A percentile compares a stretch with the other conserved stretches of the same genome.
These are phyloP conservation scores for Hippoglossus hippoglossus DNA, from an alignment of 2,797 vertebrate genomes.

Conservation along the genomic window DNA sequence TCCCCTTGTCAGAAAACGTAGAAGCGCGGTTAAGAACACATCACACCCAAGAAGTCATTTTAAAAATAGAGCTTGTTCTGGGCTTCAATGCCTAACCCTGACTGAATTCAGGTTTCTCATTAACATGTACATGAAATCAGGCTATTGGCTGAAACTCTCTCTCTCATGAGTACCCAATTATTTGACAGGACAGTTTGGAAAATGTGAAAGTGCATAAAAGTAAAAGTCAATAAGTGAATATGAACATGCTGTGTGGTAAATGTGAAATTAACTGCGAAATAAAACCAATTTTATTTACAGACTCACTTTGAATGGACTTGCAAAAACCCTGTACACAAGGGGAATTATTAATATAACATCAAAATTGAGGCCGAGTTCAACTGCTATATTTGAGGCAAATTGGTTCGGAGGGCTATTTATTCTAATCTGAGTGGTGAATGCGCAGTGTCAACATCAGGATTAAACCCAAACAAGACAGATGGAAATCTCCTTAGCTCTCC, in stretches of 20 bases:
- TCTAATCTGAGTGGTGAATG: constrained; percentile 49
- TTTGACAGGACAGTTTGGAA: background rate
- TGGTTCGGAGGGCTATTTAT: constrained; percentile 59
- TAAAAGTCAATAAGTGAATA: background rate
- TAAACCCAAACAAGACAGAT: constrained; percentile 58
- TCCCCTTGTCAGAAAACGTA: background rate
- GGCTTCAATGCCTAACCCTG: background rate
- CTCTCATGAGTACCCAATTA: background rate
- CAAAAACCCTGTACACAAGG: constrained; percentile 10
- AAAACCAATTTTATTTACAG: constrained; percentile 4
- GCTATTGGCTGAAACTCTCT: constrained; percentile 8
- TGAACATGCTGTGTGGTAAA: background rate
- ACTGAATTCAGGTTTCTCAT: constrained; percentile 11
- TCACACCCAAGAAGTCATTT: background rate
- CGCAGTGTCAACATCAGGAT: constrained; percentile 46
- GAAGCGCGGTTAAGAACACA: background rate
- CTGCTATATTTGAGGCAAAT: constrained; percentile 51
- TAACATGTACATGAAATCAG: constrained; percentile 7
- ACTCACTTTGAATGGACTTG: background rate
- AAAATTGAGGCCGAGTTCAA: constrained; percentile 40
- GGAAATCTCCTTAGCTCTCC: constrained; percentile 38
- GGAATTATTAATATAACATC: constrained; percentile 44
- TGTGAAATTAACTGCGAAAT: background rate
- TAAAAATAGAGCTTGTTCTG: constrained; percentile 16
- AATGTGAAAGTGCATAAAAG: background rate